Evolutionary conservation across 2,797 vertebrate species (phyloP).

Genomic region (Thaleichthys pacificus): DNA sequence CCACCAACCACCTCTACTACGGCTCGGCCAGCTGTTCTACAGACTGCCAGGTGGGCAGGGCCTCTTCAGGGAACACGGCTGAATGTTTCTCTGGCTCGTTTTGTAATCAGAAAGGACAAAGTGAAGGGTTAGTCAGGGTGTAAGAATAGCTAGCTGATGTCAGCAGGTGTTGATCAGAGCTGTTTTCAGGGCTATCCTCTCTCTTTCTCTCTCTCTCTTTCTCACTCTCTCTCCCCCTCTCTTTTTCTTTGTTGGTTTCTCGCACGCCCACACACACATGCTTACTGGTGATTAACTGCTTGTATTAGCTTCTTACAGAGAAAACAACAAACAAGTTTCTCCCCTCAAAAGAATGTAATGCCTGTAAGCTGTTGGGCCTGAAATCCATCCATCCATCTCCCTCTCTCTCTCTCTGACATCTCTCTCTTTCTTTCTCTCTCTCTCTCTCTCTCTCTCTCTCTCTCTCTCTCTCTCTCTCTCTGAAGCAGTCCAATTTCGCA

Average conservation of each 20-base stretch:
- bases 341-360: constrained; percentile 12
- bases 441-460: too few species aligned
- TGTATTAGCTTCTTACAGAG: constrained; percentile 25
- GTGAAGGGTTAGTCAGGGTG: neutral
- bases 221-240: too few species aligned
- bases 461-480: too few species aligned
- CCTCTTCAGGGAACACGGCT: too few species aligned
- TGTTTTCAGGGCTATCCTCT: neutral
- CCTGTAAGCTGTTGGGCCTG: too few species aligned
- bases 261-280: neutral
- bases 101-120: neutral
- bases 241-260: neutral
- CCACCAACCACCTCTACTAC: too few species aligned
- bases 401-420: too few species aligned
- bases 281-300: constrained; percentile 24
- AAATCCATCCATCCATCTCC: neutral
- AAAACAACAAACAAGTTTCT: constrained; percentile 20
- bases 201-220: too few species aligned
- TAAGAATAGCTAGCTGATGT: neutral
- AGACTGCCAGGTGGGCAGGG: too few species aligned
- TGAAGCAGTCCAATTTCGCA: constrained; percentile 33
- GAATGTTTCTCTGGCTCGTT: neutral
- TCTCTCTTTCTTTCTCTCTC: too few species aligned
- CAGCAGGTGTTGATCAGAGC: constrained; percentile 1
- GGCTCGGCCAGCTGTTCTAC: too few species aligned